Conservation (phyloP, 2,113 vertebrate genomes). For the Carettochelys insculpta region DNA sequence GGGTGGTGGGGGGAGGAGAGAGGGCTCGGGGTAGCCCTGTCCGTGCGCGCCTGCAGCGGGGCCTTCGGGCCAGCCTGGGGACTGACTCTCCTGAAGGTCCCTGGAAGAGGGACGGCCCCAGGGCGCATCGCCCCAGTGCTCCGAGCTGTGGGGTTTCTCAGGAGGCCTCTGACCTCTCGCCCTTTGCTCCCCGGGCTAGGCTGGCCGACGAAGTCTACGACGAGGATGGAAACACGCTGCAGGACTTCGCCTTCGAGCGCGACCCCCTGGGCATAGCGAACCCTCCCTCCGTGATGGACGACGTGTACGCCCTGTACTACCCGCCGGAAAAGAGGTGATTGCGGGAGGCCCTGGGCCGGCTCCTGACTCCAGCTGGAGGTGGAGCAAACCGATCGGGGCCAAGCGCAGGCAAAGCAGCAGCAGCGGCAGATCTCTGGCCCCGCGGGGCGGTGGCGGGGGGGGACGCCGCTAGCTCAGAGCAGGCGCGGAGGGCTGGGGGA, state of each 20-base stretch:
- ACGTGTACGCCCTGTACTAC: constrained; percentile 84
- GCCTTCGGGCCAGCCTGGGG: neutral
- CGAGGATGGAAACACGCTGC: constrained; percentile 86
- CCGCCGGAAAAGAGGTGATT: constrained; percentile 86
- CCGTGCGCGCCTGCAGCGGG: neutral
- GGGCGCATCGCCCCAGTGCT: neutral
- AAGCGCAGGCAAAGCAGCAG: neutral
- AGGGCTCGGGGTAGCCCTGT: neutral
- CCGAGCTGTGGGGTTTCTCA: no score
- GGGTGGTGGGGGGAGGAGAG: neutral
- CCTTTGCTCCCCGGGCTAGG: constrained; percentile 73
- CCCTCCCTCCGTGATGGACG: constrained; percentile 81
- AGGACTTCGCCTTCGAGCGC: constrained; percentile 85
- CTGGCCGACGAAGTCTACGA: constrained; percentile 89
- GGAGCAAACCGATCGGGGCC: neutral
- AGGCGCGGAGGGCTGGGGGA: neutral
- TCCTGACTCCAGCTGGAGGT: neutral
- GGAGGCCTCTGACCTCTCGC: constrained; percentile 25
- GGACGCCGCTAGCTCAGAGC: constrained; percentile 57
- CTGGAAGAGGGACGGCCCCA: neutral
- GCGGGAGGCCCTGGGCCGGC: neutral
- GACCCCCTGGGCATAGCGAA: constrained; percentile 83
- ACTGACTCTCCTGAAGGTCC: neutral
- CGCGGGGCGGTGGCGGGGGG: no score
- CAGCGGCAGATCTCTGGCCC: no score